These are phyloP conservation scores for Micromesistius poutassou DNA, from an alignment of 2,797 vertebrate species.

Conservation along the genomic window DNA sequence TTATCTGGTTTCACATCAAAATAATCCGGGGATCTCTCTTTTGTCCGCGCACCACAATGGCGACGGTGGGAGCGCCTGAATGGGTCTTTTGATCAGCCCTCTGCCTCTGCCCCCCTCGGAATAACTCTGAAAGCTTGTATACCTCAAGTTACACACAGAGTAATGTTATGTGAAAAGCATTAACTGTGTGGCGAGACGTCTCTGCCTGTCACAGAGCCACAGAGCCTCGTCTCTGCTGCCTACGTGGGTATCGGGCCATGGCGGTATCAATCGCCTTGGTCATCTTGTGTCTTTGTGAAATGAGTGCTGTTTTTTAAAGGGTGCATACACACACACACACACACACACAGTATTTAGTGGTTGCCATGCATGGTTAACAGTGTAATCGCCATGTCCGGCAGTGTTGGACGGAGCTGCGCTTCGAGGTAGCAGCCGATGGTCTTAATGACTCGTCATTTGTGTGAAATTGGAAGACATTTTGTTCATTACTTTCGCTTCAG, in stretches of 20 bases:
- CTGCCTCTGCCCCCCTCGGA: constrained; percentile 39
- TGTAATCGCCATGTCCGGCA: constrained; percentile 28
- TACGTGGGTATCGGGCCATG: constrained; percentile 8
- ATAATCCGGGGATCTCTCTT: constrained; percentile 63
- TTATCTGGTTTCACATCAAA: constrained; percentile 76
- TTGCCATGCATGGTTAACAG: constrained; percentile 1
- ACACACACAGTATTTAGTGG: not conserved
- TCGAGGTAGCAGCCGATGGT: constrained; percentile 59
- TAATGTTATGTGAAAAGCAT: constrained; percentile 59
- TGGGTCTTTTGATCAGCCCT: constrained; percentile 61
- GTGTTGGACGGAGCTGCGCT: constrained; percentile 24
- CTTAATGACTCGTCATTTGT: constrained; percentile 69
- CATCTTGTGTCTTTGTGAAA: not conserved
- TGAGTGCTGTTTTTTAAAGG: not conserved
- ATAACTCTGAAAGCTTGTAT: constrained; percentile 52
- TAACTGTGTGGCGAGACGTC: constrained; percentile 33
- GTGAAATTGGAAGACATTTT: constrained; percentile 75
- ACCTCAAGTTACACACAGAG: constrained; percentile 57
- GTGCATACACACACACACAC: not conserved
- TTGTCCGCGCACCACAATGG: constrained; percentile 65
- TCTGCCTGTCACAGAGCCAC: constrained; percentile 24
- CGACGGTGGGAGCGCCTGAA: constrained; percentile 60
- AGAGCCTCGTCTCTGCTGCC: constrained; percentile 22
- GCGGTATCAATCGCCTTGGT: constrained; percentile 1
- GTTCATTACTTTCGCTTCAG: constrained; percentile 79